These are phyloP conservation scores for Suncus etruscus DNA, from an alignment of 2,113 vertebrate genomes.

Conservation along the genomic window DNA sequence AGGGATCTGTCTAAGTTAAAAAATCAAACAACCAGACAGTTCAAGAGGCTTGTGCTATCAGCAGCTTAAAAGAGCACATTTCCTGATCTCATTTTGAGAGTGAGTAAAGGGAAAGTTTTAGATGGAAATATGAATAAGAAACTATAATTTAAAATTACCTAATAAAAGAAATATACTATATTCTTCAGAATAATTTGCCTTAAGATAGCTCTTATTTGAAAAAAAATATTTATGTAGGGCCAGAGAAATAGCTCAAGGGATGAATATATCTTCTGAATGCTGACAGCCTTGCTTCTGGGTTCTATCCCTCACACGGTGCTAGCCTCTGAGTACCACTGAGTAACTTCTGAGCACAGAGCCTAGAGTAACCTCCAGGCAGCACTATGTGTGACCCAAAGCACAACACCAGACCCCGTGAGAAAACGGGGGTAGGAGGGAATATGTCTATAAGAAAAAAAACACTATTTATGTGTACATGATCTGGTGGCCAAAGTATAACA, in stretches of 20 bases:
- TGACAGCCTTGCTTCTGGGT: too few relatives aligned
- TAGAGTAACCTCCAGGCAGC: too few relatives aligned
- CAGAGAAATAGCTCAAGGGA: too few relatives aligned
- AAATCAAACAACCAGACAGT: neutral
- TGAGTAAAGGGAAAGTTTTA: conserved; percentile 30
- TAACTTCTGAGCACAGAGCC: too few relatives aligned
- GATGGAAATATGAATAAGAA: neutral
- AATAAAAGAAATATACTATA: neutral
- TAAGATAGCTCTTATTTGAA: neutral
- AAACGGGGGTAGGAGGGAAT: too few relatives aligned
- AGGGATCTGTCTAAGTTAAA: conserved; percentile 38
- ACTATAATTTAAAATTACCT: neutral
- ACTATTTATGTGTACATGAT: neutral
- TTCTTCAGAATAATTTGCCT: neutral
- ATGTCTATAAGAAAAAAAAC: neutral
- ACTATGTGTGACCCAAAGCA: too few relatives aligned
- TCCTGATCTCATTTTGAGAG: neutral
- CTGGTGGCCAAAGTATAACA: neutral
- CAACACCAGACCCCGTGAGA: too few relatives aligned
- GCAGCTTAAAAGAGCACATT: neutral
- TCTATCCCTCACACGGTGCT: too few relatives aligned
- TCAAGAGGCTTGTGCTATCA: neutral
- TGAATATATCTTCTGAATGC: too few relatives aligned
- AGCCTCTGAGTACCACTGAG: too few relatives aligned
- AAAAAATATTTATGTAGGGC: too few relatives aligned